Percentiles rank a stretch among this genome's conserved stretches.
phyloP scores from a whole-genome alignment of 37 sponge, comb jelly and placozoan genomes.

The Ephydatia muelleri region DNA sequence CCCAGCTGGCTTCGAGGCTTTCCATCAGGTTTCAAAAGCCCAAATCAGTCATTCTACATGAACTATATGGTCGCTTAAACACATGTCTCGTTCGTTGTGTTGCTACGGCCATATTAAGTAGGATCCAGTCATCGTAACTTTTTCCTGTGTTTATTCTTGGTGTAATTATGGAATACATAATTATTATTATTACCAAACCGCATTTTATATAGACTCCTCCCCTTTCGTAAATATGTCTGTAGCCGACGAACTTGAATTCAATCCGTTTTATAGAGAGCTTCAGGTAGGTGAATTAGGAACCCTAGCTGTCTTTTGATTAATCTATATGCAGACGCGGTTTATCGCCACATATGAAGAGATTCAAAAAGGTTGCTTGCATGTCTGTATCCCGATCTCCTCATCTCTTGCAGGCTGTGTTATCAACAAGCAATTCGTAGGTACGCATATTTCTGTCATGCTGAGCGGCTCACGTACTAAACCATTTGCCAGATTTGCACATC shows the following conservation, averaged over 20 bases:
- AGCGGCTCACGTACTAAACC: background rate
- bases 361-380: slow-evolving; percentile 52
- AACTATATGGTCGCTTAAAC: no score
- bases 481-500: slow-evolving; percentile 40
- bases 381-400: slow-evolving; percentile 43
- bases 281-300: slow-evolving; percentile 29
- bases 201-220: no score
- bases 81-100: no score
- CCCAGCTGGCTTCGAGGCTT: no score
- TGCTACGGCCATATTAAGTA: no score
- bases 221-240: slow-evolving; percentile 4
- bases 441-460: background rate
- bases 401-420: slow-evolving; percentile 43
- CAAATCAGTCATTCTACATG: no score
- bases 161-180: no score
- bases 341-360: slow-evolving; percentile 40
- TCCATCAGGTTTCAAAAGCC: no score
- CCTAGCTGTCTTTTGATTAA: background rate
- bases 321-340: slow-evolving; percentile 20
- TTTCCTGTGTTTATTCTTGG: no score
- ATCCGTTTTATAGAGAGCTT: slow-evolving; percentile 65
- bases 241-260: slow-evolving; percentile 63
- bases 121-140: no score
- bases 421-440: slow-evolving; percentile 38
- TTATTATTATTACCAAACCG: no score